A percentile compares a stretch with the other conserved stretches of the same genome.
These are phyloP conservation scores for Battus philenor DNA, from an alignment of 1,140 invertebrate genomes.

Conservation along the genomic window DNA sequence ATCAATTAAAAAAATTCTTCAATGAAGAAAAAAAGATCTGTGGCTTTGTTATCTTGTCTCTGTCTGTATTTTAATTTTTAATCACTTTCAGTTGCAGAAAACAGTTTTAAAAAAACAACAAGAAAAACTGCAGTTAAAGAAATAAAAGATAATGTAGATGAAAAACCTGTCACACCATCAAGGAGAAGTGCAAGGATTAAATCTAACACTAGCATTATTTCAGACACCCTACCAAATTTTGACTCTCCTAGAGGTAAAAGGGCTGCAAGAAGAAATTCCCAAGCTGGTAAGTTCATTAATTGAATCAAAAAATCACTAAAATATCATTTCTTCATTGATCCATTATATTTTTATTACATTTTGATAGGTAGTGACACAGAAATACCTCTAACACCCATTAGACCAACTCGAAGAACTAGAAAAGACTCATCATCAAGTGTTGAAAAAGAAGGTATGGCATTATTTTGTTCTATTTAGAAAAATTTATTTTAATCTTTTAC, in stretches of 20 bases:
- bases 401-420: constrained; percentile 50
- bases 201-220: constrained; percentile 57
- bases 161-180: constrained; percentile 55
- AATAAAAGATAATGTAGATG: constrained; percentile 34
- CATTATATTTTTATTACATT: not conserved
- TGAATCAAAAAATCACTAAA: not conserved
- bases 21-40: too few species aligned
- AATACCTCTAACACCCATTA: constrained; percentile 41
- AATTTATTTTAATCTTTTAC: too few species aligned
- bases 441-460: constrained; percentile 44
- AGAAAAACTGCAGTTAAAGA: constrained; percentile 37
- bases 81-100: constrained; percentile 30
- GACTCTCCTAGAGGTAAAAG: constrained; percentile 60
- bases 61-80: too few species aligned
- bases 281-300: constrained; percentile 45
- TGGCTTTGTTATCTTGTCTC: too few species aligned
- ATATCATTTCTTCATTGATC: not conserved
- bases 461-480: too few species aligned
- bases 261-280: constrained; percentile 50
- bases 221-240: constrained; percentile 34
- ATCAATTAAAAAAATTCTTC: too few species aligned
- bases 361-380: constrained; percentile 58
- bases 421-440: constrained; percentile 55
- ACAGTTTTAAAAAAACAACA: constrained; percentile 27
- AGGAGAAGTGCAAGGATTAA: constrained; percentile 50